phyloP scores from a whole-genome alignment of 2,797 vertebrate species.

The Coracias cyanogaster region DNA sequence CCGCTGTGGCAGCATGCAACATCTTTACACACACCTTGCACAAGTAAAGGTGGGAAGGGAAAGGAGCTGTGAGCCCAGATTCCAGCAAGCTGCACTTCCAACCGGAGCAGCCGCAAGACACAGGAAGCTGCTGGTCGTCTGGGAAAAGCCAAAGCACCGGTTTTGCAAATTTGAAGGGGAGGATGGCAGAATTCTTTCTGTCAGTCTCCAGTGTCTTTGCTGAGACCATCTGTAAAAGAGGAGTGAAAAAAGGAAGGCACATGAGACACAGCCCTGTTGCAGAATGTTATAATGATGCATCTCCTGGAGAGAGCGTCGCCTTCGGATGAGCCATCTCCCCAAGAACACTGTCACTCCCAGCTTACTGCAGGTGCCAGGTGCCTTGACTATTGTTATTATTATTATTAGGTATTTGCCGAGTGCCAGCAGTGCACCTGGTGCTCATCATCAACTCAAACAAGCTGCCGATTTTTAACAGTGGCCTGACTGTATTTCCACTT shows the following conservation, averaged over 20 bases:
- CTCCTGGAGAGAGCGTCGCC: background rate
- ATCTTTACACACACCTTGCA: background rate
- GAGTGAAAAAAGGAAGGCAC: background rate
- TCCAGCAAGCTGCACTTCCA: background rate
- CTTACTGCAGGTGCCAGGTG: conserved; percentile 62
- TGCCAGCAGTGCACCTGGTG: conserved; percentile 41
- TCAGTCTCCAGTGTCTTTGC: background rate
- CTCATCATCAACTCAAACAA: conserved; percentile 59
- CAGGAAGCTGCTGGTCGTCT: background rate
- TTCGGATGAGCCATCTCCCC: conserved; percentile 51
- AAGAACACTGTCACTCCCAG: conserved; percentile 52
- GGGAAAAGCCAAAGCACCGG: background rate
- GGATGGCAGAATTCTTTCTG: background rate
- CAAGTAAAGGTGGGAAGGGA: background rate
- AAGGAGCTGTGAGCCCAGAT: background rate
- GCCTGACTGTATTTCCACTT: conserved; percentile 28
- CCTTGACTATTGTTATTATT: conserved; percentile 37
- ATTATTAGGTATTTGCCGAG: conserved; percentile 31
- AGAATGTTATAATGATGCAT: background rate
- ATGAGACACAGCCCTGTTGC: background rate
- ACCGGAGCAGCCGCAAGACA: background rate
- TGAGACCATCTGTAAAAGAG: background rate
- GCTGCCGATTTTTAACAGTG: conserved; percentile 61
- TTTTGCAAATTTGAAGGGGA: background rate
- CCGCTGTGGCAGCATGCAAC: background rate